Base-by-base conservation (phyloP, 2,113 vertebrate genomes). In the Poeciliopsis occidentalis region DNA sequence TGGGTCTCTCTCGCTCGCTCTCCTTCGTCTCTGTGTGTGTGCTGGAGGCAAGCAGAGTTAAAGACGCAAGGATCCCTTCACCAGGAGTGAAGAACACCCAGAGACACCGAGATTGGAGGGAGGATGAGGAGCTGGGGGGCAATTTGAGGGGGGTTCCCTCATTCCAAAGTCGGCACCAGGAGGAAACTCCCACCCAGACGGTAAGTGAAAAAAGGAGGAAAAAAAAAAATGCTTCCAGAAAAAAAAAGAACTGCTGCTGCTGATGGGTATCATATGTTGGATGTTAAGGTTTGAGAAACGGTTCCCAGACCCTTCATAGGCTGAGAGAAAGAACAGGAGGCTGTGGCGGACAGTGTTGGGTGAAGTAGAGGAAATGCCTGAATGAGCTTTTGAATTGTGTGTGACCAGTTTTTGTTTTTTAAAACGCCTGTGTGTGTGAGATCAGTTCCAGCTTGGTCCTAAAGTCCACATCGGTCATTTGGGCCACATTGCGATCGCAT, bases 191-290 rank as follows among this genome's bases (percentile, higher is more conserved):
- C 87, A 92, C 92, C 88, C 93, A 94, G 93, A 94, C 81, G 87
- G 96, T 97, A 95, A 97, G 96, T 95, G 80, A 85, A 75, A 81
- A 11, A 12, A 60, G 37, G 64, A 68, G 61, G 8, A 34, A 34
- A 34, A n/a, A n/a, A n/a, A 65, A 69, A 29, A 64, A 74, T 34
- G 80, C 67, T 69, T 75, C 41, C 39, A 89, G 73, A 89, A 84
- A 88, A 83, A 85, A 51, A 84, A 88, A 17, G 4, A 15, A 13
- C 89, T 88, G 78, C 91, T 88, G 84, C 91, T 87, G 85, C 85
- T 95, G 94, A 95, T 95, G 91, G 89, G 92, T 91, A 85, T 94
- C 94, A 95, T 89, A 94, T 95, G 94, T 88, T 92, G 84, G 85
- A 84, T 81, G 91, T 91, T 93, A 90, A 87, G 92, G 89, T 89